Evolutionary conservation across 92 coral and sea anemone species (phyloP), one percentile per base, ranked within the genome.

Genomic region (Scolanthus callimorphus): DNA sequence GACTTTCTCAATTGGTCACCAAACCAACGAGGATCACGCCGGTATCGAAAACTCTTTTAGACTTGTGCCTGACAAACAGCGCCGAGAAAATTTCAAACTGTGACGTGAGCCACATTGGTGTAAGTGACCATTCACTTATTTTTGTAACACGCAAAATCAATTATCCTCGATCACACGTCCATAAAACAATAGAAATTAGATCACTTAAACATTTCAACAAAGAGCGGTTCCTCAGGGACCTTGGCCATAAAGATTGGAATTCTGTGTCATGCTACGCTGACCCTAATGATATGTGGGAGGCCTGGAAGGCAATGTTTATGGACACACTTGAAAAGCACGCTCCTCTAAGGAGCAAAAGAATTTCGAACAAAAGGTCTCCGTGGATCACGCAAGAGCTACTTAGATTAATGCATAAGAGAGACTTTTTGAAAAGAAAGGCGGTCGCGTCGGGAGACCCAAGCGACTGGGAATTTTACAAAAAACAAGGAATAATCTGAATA

Each of bases 71-170:
- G n/a, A n/a, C n/a, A n/a, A n/a, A n/a, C n/a, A n/a, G n/a, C n/a
- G n/a, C n/a, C n/a, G n/a, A n/a, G n/a, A n/a, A n/a, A n/a, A n/a
- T n/a, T n/a, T n/a, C n/a, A n/a, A n/a, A 30, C 11, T 83, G 73
- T 21, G 85, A 78, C n/a, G 81, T 83, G 50, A 17, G 60, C 24
- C 71, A 55, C 10, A 19, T 77, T 19, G 78, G 69, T 10, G 72
- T 84, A 11, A 70, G 78, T 45, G 81, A 77, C 29, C 85, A 67
- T 55, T 56, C 61, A 17, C 48, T 78, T 45, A 64, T 76, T 11
- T 77, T 49, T 17, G 52, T n/a, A n/a, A n/a, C n/a, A n/a, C n/a
- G n/a, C n/a, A n/a, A n/a, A n/a, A n/a, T n/a, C n/a, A n/a, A n/a
- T n/a, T n/a, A n/a, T n/a, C n/a, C n/a, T n/a, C n/a, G n/a, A n/a